Conservation (phyloP, 2,113 vertebrate species). For the Oncorhynchus mykiss region DNA sequence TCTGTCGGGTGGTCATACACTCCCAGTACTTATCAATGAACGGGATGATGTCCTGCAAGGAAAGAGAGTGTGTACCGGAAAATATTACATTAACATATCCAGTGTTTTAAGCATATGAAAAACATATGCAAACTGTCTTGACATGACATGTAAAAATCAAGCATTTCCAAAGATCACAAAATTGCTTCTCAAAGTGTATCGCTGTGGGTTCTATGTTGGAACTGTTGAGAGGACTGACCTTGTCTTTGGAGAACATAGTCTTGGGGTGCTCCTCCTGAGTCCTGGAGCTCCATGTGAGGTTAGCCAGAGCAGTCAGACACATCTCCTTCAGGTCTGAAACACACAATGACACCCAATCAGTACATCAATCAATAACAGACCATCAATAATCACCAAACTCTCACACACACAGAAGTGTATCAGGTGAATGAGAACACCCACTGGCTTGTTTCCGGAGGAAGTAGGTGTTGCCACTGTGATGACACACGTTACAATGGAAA, state of each 20-base stretch:
- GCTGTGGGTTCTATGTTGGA: background rate
- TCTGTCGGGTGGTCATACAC: slow-evolving; percentile 95
- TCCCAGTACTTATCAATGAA: slow-evolving; percentile 99
- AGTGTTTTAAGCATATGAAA: too few relatives aligned
- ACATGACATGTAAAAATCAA: too few relatives aligned
- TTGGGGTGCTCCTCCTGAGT: slow-evolving; percentile 95
- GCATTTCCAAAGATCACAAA: too few relatives aligned
- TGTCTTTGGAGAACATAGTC: slow-evolving; percentile 99
- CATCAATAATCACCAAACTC: background rate
- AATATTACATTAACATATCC: too few relatives aligned
- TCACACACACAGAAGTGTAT: background rate
- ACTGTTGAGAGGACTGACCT: slow-evolving; percentile 70
- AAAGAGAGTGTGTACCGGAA: too few relatives aligned
- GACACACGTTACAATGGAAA: slow-evolving; percentile 97
- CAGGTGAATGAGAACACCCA: slow-evolving; percentile 67
- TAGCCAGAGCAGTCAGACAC: slow-evolving; percentile 97
- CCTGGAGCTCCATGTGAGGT: slow-evolving; percentile 94
- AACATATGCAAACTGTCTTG: too few relatives aligned
- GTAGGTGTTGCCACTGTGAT: slow-evolving; percentile 97
- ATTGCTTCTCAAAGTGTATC: background rate
- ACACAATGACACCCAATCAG: background rate
- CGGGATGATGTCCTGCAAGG: slow-evolving; percentile 91
- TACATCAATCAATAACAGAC: background rate
- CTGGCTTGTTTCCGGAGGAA: slow-evolving; percentile 98
- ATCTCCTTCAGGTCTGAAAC: slow-evolving; percentile 91